Evolutionary conservation across 2,888 invertebrate species (phyloP), one percentile per base, ranked within the genome.

Genomic region (Linyphia triangularis): DNA sequence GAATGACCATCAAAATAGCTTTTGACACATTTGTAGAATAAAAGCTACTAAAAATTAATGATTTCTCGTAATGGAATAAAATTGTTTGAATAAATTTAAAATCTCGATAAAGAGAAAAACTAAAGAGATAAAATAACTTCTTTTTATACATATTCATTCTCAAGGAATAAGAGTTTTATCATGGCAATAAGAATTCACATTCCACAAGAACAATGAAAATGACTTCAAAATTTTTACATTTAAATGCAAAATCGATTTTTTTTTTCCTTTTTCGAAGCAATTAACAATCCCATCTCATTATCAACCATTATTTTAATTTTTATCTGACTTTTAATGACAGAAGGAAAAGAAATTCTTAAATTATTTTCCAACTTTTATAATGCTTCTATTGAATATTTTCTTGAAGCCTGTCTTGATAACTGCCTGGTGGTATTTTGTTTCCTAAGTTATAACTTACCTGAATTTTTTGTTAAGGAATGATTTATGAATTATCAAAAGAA

Each of bases 271-370:
- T 26, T 73, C 28, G 37, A 40, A 30, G 43, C 51, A 79, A 79
- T 79, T 79, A 51, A 79, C 65, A 37, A 24, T 40, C 40, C 37
- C 9, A 63, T 24, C 61, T 77, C 40, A 63, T 77, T 77, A 77
- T 24, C 77, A 22, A 16, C 40, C 61, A 61, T 61, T 37, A 63
- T 30, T 63, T 9, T 16, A 61, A 40, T 63, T 77, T 77, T 63
- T 40, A 63, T 37, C 37, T 2, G 10, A 6, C 1, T 26, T 63
- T 40, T 37, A 63, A 37, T 33, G 16, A 16, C 7, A 37, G 24
- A 13, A 33, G 22, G 33, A 67, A 67, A 67, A 33, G 33, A n/a
- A n/a, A 67, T 30, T 51, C 51, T n/a, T 51, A 51, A 51, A n/a
- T 2, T 2, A 16, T 51, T 51, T 51, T 51, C n/a, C 16, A 16